Evolutionary conservation across 2,113 vertebrate species (phyloP).

Genomic region (Erythrocercus mccallii): DNA sequence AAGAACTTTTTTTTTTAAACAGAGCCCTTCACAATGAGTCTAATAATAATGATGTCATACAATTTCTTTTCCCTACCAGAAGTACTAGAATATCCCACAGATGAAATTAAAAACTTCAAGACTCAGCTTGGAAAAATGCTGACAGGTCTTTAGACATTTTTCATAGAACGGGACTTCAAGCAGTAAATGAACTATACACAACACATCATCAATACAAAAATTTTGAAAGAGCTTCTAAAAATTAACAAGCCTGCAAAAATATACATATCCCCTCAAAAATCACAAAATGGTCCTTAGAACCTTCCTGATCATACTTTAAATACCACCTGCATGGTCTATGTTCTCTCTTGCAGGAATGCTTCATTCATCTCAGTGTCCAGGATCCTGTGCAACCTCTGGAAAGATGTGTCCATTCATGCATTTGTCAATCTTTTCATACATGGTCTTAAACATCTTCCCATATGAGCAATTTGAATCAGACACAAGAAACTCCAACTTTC

Average conservation of each 20-base stretch:
- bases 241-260: neutral
- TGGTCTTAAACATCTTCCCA: neutral
- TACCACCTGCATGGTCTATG: fast-evolving
- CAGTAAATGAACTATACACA: neutral
- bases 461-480: neutral
- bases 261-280: neutral
- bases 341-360: neutral
- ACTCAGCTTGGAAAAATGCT: neutral
- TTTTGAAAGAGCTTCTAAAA: neutral
- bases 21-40: neutral
- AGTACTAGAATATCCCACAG: neutral
- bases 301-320: neutral
- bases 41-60: neutral
- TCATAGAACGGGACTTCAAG: fast-evolving
- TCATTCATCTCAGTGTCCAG: neutral
- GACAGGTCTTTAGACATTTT: neutral
- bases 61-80: neutral
- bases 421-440: neutral
- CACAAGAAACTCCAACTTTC: neutral
- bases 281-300: neutral
- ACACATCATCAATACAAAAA: neutral
- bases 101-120: neutral
- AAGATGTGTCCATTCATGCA: neutral
- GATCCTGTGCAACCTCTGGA: neutral
- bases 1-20: neutral